phyloP scores from a whole-genome alignment of 2,888 invertebrate genomes.

The Cantharis flavilabris region DNA sequence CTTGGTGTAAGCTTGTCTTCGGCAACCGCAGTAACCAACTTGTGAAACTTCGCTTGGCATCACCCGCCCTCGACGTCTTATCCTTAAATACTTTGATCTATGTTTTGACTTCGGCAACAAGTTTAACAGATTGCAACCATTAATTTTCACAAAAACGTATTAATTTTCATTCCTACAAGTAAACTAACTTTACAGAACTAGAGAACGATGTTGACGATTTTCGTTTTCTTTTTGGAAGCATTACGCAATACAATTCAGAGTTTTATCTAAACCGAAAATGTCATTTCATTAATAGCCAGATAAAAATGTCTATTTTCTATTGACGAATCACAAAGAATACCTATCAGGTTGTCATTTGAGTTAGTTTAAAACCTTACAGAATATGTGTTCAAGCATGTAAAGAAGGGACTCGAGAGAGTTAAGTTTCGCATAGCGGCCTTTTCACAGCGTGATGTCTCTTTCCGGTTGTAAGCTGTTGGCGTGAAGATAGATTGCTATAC shows the following conservation, averaged over 20 bases:
- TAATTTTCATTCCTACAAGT: constrained; percentile 14
- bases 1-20: constrained; percentile 30
- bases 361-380: constrained; percentile 29
- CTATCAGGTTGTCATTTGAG: constrained; percentile 29
- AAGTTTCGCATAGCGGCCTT: constrained; percentile 36
- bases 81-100: constrained; percentile 35
- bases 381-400: constrained; percentile 40
- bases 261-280: not conserved
- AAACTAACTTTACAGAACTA: not conserved
- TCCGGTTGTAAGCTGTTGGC: constrained; percentile 51
- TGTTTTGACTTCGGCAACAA: constrained; percentile 33
- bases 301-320: constrained; percentile 20
- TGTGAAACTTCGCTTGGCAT: constrained; percentile 30
- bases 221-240: not conserved
- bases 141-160: constrained; percentile 25
- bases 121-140: constrained; percentile 33
- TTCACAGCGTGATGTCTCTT: constrained; percentile 46
- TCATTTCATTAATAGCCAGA: not conserved
- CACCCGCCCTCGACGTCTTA: constrained; percentile 27
- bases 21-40: constrained; percentile 28
- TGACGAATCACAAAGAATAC: constrained; percentile 21
- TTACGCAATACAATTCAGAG: not conserved
- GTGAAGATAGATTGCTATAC: constrained; percentile 52
- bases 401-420: constrained; percentile 36
- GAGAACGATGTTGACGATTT: not conserved